Evolutionary conservation across 2,113 vertebrate genomes (phyloP).

Genomic region (Neogobius melanostomus): DNA sequence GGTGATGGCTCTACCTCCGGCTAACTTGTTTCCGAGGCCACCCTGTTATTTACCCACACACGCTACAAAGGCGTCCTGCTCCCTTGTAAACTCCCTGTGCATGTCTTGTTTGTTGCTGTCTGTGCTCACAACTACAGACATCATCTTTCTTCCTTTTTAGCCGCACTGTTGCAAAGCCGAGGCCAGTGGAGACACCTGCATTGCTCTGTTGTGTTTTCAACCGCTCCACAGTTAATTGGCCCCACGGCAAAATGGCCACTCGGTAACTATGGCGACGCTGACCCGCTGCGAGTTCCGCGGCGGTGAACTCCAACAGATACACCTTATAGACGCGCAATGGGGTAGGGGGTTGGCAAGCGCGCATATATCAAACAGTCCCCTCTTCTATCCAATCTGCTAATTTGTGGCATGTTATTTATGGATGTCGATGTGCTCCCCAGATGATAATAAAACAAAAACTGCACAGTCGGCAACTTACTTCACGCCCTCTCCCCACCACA

Average conservation of each 20-base stretch:
- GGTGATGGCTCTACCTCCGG: conserved; percentile 1
- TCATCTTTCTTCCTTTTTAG: not conserved
- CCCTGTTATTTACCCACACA: conserved; percentile 17
- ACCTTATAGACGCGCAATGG: conserved; percentile 21
- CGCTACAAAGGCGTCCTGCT: conserved; percentile 21
- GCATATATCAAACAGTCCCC: conserved; percentile 22
- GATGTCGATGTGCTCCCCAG: conserved; percentile 57
- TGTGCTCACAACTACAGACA: not conserved
- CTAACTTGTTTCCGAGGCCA: conserved; percentile 14
- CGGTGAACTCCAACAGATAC: conserved; percentile 36
- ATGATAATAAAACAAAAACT: conserved; percentile 59
- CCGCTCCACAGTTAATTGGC: conserved; percentile 66
- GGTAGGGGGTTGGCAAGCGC: conserved; percentile 1
- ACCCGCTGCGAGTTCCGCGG: conserved; percentile 59
- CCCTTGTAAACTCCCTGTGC: conserved; percentile 2
- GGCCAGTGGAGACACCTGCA: conserved; percentile 39
- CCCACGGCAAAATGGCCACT: conserved; percentile 54
- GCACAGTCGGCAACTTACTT: conserved; percentile 64
- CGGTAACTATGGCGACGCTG: conserved; percentile 69
- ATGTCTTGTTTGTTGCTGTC: conserved; percentile 14
- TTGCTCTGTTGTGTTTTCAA: conserved; percentile 50
- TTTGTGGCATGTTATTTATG: conserved; percentile 76
- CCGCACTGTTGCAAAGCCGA: conserved; percentile 3
- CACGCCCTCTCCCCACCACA: conserved; percentile 12
- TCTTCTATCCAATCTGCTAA: conserved; percentile 71